phyloP scores from a whole-genome alignment of 1,140 invertebrate species.

The Drosophila nigromelanica region DNA sequence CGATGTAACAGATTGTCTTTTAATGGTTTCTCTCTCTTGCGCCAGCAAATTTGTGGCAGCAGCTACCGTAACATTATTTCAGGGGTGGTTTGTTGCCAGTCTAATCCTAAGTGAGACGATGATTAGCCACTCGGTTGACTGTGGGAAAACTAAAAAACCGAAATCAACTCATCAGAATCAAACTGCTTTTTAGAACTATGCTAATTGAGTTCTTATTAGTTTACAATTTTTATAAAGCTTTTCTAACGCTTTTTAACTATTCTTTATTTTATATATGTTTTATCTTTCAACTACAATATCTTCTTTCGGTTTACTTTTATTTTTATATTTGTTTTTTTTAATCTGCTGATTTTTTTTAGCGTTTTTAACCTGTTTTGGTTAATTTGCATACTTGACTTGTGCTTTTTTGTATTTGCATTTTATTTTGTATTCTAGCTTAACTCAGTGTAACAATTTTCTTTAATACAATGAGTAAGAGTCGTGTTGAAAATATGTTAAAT shows the following conservation, averaged over 20 bases:
- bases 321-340: neutral
- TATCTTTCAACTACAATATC: neutral
- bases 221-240: neutral
- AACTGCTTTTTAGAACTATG: neutral
- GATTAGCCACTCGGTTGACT: slow-evolving; percentile 23
- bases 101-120: slow-evolving; percentile 21
- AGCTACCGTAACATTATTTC: slow-evolving; percentile 17
- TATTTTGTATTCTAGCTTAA: neutral
- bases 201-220: neutral
- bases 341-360: neutral
- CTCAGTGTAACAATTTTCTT: neutral
- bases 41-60: neutral
- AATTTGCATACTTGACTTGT: slow-evolving; percentile 19
- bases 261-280: no score
- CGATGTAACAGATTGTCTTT: slow-evolving; percentile 81
- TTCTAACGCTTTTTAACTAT: no score
- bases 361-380: neutral
- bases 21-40: slow-evolving; percentile 47
- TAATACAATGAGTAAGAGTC: neutral
- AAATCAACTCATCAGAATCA: neutral
- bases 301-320: slow-evolving; percentile 2
- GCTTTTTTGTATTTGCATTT: slow-evolving; percentile 1
- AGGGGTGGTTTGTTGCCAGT: slow-evolving; percentile 12
- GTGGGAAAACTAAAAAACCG: slow-evolving; percentile 18
- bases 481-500: neutral